Percentiles rank a stretch among this genome's conserved stretches.
phyloP scores from a whole-genome alignment of 2,888 invertebrate species.

The Timema cristinae region DNA sequence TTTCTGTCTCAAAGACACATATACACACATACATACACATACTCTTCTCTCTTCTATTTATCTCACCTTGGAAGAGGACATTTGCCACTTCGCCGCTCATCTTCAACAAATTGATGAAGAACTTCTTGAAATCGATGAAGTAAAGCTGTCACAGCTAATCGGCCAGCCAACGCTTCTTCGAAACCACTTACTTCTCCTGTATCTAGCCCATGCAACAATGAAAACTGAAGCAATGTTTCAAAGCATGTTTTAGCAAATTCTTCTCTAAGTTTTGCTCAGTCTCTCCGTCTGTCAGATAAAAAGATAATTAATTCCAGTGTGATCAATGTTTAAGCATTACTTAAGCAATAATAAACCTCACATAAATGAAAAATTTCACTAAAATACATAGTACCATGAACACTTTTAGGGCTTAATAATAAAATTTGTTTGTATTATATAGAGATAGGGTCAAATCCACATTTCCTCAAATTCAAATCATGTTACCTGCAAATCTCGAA shows the following conservation, averaged over 20 bases:
- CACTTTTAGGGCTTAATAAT: neutral
- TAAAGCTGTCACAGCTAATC: slow-evolving; percentile 85
- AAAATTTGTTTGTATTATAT: slow-evolving; percentile 15
- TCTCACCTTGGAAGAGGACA: slow-evolving; percentile 75
- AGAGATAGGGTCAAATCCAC: too few species aligned
- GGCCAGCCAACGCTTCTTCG: slow-evolving; percentile 61
- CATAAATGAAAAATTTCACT: neutral
- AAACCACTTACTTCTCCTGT: slow-evolving; percentile 43
- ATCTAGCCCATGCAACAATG: slow-evolving; percentile 70
- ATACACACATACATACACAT: neutral
- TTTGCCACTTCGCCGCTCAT: slow-evolving; percentile 77
- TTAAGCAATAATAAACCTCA: neutral
- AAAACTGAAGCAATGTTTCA: slow-evolving; percentile 92
- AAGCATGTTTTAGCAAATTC: slow-evolving; percentile 96
- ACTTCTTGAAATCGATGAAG: slow-evolving; percentile 92
- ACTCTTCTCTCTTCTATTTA: too few species aligned
- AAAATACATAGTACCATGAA: neutral
- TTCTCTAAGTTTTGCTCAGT: slow-evolving; percentile 77
- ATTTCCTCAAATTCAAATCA: too few species aligned
- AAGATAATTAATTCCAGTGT: neutral
- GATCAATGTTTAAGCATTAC: neutral
- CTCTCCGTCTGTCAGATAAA: slow-evolving; percentile 60
- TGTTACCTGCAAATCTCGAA: too few species aligned
- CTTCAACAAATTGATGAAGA: slow-evolving; percentile 79
- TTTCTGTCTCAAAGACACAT: neutral